Conservation (phyloP, 2,113 vertebrate species). For the Pollachius pollachius region DNA sequence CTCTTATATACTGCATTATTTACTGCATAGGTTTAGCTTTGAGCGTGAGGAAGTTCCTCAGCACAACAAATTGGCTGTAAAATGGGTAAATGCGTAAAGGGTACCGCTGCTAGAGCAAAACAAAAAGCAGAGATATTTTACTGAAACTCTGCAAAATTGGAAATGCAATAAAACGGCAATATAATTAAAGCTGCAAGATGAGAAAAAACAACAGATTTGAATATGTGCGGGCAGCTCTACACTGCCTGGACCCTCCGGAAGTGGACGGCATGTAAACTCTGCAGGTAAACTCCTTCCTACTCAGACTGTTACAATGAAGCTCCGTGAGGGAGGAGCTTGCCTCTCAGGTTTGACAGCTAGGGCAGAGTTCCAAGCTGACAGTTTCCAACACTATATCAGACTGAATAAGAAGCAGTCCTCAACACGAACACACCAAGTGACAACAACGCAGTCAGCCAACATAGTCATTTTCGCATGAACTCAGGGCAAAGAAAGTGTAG, state of each 20-base stretch:
- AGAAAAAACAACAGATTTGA: too few species aligned
- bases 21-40: constrained; percentile 14
- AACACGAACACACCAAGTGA: constrained; percentile 26
- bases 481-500: constrained; percentile 9
- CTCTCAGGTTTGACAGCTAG: not conserved
- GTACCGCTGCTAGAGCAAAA: too few species aligned
- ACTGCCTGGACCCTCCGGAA: too few species aligned
- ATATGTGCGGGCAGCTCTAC: too few species aligned
- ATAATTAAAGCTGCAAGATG: too few species aligned
- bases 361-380: constrained; percentile 35
- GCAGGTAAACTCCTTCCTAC: too few species aligned
- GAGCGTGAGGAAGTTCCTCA: constrained; percentile 14
- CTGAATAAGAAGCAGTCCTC: constrained; percentile 1
- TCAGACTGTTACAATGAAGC: too few species aligned
- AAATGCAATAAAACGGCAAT: too few species aligned
- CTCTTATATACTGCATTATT: constrained; percentile 33
- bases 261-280: not conserved
- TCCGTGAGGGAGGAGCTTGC: not conserved
- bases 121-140: not conserved
- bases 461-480: constrained; percentile 8
- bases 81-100: too few species aligned
- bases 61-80: too few species aligned
- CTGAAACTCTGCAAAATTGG: too few species aligned
- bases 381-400: constrained; percentile 9
- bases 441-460: constrained; percentile 14